Evolutionary conservation across 2,888 invertebrate genomes (phyloP).

Genomic region (Drosophila borborema): DNA sequence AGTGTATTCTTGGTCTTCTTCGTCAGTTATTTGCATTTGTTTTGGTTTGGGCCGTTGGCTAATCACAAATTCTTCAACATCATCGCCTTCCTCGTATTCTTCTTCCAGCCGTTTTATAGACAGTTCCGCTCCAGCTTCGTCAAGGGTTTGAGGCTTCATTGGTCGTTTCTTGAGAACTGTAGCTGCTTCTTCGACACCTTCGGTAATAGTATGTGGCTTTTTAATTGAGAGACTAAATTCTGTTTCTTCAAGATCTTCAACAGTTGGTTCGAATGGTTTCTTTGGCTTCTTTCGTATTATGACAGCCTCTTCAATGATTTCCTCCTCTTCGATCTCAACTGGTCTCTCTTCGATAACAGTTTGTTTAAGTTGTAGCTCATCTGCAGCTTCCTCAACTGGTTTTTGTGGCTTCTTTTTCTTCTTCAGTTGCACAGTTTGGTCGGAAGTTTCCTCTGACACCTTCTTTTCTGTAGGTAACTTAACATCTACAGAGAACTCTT

Average conservation of each 20-base stretch:
- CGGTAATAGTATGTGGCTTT: constrained; percentile 84
- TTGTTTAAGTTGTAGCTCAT: constrained; percentile 82
- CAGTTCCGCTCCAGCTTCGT: constrained; percentile 84
- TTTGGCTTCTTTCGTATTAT: constrained; percentile 79
- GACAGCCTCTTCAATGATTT: constrained; percentile 83
- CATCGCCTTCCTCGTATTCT: constrained; percentile 85
- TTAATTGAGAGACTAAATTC: constrained; percentile 83
- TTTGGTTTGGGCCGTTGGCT: constrained; percentile 86
- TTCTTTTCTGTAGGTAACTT: constrained; percentile 77
- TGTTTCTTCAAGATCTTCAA: constrained; percentile 83
- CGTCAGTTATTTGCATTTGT: constrained; percentile 86
- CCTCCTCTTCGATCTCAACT: constrained; percentile 87
- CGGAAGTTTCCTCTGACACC: constrained; percentile 82
- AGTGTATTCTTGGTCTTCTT: constrained; percentile 89
- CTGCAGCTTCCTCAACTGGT: constrained; percentile 81
- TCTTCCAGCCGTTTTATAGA: constrained; percentile 81
- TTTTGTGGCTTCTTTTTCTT: constrained; percentile 82
- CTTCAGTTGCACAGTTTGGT: constrained; percentile 81
- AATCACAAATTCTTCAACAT: constrained; percentile 86
- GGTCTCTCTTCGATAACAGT: constrained; percentile 84
- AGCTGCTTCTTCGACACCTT: constrained; percentile 85
- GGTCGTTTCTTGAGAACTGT: constrained; percentile 84
- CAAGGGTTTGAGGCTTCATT: constrained; percentile 74
- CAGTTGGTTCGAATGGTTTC: constrained; percentile 70
- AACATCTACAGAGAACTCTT: constrained; percentile 82